phyloP scores from a whole-genome alignment of 1,140 invertebrate species.

The Leptinotarsa defecta region DNA sequence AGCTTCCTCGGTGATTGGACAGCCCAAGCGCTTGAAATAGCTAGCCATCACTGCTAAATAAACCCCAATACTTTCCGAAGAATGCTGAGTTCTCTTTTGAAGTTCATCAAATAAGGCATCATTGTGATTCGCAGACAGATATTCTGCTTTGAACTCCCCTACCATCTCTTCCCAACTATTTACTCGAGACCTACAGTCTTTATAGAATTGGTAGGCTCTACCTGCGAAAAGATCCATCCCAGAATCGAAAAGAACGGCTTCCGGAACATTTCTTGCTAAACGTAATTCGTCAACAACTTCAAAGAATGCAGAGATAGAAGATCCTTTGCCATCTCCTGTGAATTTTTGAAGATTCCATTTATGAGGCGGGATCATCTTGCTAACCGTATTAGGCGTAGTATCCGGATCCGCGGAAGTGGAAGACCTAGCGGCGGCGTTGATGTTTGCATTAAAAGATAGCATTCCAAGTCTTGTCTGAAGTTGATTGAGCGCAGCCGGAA shows the following conservation, averaged over 20 bases:
- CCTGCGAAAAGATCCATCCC: conserved; percentile 31
- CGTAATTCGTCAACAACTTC: conserved; percentile 23
- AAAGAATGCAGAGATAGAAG: conserved; percentile 30
- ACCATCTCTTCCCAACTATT: conserved; percentile 33
- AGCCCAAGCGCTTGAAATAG: too few relatives aligned
- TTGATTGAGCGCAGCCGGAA: neutral
- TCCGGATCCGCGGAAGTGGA: neutral
- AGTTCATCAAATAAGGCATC: conserved; percentile 36
- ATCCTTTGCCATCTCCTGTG: neutral
- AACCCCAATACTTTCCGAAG: too few relatives aligned
- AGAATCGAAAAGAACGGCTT: conserved; percentile 25
- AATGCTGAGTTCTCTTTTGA: too few relatives aligned
- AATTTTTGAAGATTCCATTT: conserved; percentile 12
- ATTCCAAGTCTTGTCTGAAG: neutral
- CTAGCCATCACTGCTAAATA: too few relatives aligned
- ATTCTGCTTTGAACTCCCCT: conserved; percentile 34
- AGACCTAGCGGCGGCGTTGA: neutral
- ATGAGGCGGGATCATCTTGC: conserved; percentile 11
- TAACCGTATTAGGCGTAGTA: neutral
- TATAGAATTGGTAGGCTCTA: conserved; percentile 33
- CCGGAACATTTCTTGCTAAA: conserved; percentile 18
- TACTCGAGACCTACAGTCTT: conserved; percentile 34
- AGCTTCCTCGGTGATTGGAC: too few relatives aligned
- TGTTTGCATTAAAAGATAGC: neutral
- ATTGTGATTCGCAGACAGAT: conserved; percentile 34